phyloP scores from a whole-genome alignment of 1,140 invertebrate genomes.

The Steinernema feltiae region DNA sequence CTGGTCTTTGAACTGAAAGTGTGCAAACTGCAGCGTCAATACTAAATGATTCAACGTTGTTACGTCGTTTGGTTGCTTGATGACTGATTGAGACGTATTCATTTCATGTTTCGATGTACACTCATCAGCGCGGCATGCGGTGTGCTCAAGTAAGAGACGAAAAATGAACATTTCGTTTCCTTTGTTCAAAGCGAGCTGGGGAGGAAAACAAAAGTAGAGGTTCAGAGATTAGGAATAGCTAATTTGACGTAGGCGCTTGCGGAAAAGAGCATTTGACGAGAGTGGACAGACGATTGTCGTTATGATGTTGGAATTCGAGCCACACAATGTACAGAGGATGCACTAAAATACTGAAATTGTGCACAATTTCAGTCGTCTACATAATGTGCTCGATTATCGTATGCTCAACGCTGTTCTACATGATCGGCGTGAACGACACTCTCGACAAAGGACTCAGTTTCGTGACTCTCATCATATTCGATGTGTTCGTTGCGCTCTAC shows the following conservation, averaged over 20 bases:
- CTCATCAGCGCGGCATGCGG: too few relatives aligned
- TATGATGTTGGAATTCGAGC: not conserved
- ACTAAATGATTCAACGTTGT: not conserved
- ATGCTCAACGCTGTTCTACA: not conserved
- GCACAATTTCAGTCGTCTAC: not conserved
- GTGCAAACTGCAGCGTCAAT: not conserved
- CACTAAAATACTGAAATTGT: not conserved
- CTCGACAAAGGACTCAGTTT: not conserved
- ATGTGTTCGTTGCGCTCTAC: not conserved
- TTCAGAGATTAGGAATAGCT: too few relatives aligned
- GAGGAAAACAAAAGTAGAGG: too few relatives aligned
- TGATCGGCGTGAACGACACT: not conserved
- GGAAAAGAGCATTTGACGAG: not conserved
- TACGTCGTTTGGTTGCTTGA: not conserved
- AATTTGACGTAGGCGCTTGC: not conserved
- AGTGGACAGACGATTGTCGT: not conserved
- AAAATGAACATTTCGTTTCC: too few relatives aligned
- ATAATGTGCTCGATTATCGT: constrained; percentile 6
- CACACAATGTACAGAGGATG: not conserved
- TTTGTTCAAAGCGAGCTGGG: too few relatives aligned
- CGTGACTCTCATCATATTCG: not conserved
- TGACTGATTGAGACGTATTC: not conserved
- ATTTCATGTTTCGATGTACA: too few relatives aligned
- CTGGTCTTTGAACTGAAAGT: not conserved
- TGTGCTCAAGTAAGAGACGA: too few relatives aligned